Percentiles rank a stretch among this genome's conserved stretches.
Evolutionary conservation across 2,888 invertebrate genomes (phyloP).

Genomic region (Drepana falcataria): DNA sequence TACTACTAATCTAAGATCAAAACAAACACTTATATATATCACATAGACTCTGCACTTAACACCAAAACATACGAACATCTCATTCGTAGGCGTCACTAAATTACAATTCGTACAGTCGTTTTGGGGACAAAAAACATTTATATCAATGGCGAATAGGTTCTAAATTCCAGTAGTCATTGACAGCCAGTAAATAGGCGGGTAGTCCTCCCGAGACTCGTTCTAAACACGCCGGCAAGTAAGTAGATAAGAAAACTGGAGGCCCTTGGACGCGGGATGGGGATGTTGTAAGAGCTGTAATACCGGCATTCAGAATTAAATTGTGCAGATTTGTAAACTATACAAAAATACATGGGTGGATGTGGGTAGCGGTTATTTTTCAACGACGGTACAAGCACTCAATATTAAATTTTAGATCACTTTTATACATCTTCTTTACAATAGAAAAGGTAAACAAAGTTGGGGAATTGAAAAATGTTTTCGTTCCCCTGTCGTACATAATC

Average conservation of each 20-base stretch:
- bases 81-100: conserved; percentile 58
- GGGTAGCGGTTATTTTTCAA: no score
- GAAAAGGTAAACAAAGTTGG: no score
- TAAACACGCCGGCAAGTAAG: conserved; percentile 51
- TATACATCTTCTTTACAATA: no score
- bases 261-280: conserved; percentile 23
- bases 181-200: conserved; percentile 73
- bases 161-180: conserved; percentile 78
- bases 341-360: no score
- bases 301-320: not conserved
- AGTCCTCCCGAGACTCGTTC: conserved; percentile 63
- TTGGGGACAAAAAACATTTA: conserved; percentile 79
- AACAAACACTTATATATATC: not conserved
- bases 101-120: conserved; percentile 73
- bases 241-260: conserved; percentile 70
- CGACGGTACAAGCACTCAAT: no score
- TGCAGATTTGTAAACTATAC: no score
- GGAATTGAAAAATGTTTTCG: no score
- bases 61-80: conserved; percentile 40
- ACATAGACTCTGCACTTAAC: conserved; percentile 17
- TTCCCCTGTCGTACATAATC: no score
- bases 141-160: conserved; percentile 74
- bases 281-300: conserved; percentile 32
- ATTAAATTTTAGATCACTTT: no score
- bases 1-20: no score